Conservation (phyloP, 2,797 vertebrate genomes). For the Trachops cirrhosus region DNA sequence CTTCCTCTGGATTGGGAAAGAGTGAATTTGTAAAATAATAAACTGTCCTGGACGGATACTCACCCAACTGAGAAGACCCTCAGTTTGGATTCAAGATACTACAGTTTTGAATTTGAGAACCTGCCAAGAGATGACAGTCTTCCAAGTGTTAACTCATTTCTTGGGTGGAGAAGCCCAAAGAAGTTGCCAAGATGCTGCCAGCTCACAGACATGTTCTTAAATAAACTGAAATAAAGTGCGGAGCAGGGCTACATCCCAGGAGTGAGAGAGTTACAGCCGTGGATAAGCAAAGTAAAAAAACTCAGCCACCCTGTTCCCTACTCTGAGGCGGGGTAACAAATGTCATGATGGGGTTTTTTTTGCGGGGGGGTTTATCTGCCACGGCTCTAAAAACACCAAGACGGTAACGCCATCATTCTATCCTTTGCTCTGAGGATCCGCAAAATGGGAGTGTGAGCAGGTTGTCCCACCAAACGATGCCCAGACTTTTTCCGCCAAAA, state of each 20-base stretch:
- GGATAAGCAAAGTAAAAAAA: not conserved
- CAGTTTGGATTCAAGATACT: not conserved
- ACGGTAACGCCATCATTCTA: not conserved
- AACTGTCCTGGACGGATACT: not conserved
- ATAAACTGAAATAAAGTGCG: not conserved
- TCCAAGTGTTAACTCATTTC: slow-evolving; percentile 7
- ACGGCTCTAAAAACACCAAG: not conserved
- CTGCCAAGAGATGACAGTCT: slow-evolving; percentile 26
- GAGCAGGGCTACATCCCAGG: not conserved
- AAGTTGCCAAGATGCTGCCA: not conserved
- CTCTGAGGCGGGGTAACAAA: not conserved
- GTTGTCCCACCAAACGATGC: not conserved
- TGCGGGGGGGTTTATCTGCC: not conserved
- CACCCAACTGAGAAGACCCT: not conserved
- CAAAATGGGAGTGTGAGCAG: not conserved
- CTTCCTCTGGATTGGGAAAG: not conserved
- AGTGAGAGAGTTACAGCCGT: not conserved
- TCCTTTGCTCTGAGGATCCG: not conserved
- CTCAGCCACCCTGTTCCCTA: not conserved
- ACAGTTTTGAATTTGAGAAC: not conserved
- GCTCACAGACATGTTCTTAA: slow-evolving; percentile 22
- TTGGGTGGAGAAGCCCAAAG: not conserved
- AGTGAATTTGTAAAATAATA: not conserved
- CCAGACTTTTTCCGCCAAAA: slow-evolving; percentile 1
- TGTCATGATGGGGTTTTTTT: not conserved